Base-by-base conservation (phyloP, 1,140 invertebrate genomes). In the Atta cephalotes region DNA sequence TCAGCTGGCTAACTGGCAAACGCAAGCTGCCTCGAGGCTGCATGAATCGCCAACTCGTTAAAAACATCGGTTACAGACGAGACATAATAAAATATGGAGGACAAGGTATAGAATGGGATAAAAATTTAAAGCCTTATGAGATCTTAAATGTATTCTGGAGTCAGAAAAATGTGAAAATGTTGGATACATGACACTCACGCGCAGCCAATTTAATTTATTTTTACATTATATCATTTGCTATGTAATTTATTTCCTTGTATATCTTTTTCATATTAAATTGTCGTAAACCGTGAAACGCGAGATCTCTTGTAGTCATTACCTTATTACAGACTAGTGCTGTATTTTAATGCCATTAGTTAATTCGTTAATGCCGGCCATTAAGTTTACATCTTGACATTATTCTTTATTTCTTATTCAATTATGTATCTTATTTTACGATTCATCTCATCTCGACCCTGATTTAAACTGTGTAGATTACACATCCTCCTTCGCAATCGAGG, bases 371-470 rank as follows among this genome's bases (percentile, higher is more conserved):
- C 39, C 10, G 78, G 12, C 18, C 39, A 49, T 79, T 66, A 70
- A 70, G n/a, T 70, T 80, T 68, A 18, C 49, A 16, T 25, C 49
- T 71, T 25, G 14, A 16, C 18, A 25, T 81, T 39, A 39, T 71
- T 81, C 39, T 49, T 31, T 51, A 66, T 65, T 31, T 49, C 60
- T 66, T 31, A 35, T 70, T 70, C 66, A 28, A 25, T 28, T 70
- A 70, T 28, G 21, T 31, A 51, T 66, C 39, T 66, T 81, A 31
- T 56, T 71, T 71, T 81, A 56, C 21, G 49, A 53, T 35, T 53
- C 66, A n/a, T 81, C n/a, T 71, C n/a, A 25, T 81, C 65, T 58
- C 31, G 78, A 80, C 49, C 49, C 62, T 49, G 45, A 79, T 81
- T 81, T 81, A 25, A 81, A 70, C 65, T 16, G 66, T 58, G 31